Conservation (phyloP, 2,888 invertebrate species). For the Acrobasis consociella region DNA sequence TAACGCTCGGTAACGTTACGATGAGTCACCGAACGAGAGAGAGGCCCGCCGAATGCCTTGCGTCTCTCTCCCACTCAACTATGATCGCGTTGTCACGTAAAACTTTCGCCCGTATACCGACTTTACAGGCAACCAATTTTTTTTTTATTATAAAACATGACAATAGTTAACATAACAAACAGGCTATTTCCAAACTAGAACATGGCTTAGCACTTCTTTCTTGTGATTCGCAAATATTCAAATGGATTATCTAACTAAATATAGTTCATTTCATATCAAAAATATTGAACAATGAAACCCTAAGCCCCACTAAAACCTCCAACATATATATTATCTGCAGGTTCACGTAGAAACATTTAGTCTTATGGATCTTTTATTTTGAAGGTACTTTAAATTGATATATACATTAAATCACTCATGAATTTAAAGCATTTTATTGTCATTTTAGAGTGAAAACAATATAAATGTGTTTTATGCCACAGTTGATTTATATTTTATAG, state of each 20-base stretch:
- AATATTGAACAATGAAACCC: slow-evolving; percentile 42
- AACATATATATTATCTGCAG: slow-evolving; percentile 54
- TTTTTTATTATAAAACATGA: no score
- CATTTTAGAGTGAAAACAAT: slow-evolving; percentile 79
- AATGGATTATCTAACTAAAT: slow-evolving; percentile 6
- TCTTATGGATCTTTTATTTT: slow-evolving; percentile 45
- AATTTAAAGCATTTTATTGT: slow-evolving; percentile 78
- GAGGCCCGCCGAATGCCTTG: no score
- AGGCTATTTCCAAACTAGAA: no score
- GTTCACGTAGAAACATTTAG: slow-evolving; percentile 33
- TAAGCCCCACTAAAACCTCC: slow-evolving; percentile 57
- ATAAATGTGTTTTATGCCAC: slow-evolving; percentile 79
- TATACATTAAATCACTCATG: slow-evolving; percentile 76
- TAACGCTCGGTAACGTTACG: no score
- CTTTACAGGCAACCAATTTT: no score
- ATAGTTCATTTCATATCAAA: slow-evolving; percentile 13
- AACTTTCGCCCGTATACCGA: no score
- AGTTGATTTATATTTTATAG: slow-evolving; percentile 79
- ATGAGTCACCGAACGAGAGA: no score
- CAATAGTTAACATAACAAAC: no score
- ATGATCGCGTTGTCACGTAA: no score
- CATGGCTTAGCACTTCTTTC: neutral
- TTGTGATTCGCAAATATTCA: neutral
- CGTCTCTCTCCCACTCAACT: no score
- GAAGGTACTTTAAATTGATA: slow-evolving; percentile 53